These are phyloP conservation scores for Brachionus sp. DNA, from an alignment of 1,140 invertebrate genomes.

Conservation along the genomic window DNA sequence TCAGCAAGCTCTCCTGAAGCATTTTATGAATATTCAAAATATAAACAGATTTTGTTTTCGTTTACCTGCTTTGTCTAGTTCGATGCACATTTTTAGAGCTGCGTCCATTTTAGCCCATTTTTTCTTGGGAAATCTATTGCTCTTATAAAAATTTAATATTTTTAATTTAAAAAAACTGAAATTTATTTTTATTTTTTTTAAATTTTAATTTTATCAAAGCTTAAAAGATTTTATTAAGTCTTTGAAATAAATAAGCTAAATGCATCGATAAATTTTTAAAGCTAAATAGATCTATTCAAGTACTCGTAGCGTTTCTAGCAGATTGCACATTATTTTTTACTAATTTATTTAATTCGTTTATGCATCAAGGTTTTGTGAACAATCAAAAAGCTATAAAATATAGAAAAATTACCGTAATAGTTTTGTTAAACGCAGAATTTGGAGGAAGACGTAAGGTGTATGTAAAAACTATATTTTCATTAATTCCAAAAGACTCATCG, in stretches of 20 bases:
- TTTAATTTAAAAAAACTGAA: background rate
- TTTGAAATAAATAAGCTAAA: background rate
- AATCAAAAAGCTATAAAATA: too few relatives aligned
- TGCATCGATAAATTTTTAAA: background rate
- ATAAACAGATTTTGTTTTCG: background rate
- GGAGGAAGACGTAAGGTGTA: background rate
- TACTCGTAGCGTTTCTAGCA: background rate
- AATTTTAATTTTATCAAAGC: background rate
- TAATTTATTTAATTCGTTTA: background rate
- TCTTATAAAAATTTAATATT: too few relatives aligned
- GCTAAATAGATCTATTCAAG: background rate
- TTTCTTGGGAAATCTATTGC: background rate
- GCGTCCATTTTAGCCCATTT: constrained; percentile 44
- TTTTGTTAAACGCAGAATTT: constrained; percentile 17
- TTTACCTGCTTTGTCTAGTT: constrained; percentile 27
- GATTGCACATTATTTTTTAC: background rate
- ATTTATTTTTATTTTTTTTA: background rate
- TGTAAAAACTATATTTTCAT: background rate
- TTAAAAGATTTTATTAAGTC: background rate
- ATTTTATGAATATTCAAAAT: background rate
- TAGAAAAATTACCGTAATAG: background rate
- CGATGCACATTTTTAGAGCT: constrained; percentile 37
- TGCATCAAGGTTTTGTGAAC: too few relatives aligned
- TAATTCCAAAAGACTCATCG: background rate
- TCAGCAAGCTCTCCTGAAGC: background rate